Conservation (phyloP, 1,140 invertebrate species). For the Trachymyrmex cornetzi region DNA sequence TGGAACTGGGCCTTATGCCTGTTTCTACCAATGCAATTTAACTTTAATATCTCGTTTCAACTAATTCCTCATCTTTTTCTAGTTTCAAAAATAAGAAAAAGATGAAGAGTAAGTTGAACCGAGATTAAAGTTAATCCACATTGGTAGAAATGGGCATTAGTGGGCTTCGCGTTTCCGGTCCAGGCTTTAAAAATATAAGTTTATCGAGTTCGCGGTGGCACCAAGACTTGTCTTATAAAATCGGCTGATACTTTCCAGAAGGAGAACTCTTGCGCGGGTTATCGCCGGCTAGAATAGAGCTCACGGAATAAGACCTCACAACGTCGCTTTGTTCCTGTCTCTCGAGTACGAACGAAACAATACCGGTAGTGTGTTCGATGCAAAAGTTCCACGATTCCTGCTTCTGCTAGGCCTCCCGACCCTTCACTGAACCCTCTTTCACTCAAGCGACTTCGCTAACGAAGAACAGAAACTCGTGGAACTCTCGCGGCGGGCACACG, state of each 20-base stretch:
- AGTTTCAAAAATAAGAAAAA: too few species aligned
- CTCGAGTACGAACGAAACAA: slow-evolving; percentile 72
- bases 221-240: slow-evolving; percentile 9
- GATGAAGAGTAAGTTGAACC: too few species aligned
- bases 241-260: slow-evolving; percentile 58
- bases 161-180: neutral
- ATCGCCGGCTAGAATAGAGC: slow-evolving; percentile 69
- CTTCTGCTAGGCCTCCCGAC: slow-evolving; percentile 64
- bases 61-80: too few species aligned
- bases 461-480: slow-evolving; percentile 79
- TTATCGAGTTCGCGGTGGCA: neutral
- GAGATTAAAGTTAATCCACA: too few species aligned
- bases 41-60: too few species aligned
- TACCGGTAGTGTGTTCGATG: slow-evolving; percentile 78
- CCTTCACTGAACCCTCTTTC: slow-evolving; percentile 73
- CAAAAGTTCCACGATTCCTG: slow-evolving; percentile 72
- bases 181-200: neutral
- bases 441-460: slow-evolving; percentile 75
- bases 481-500: slow-evolving; percentile 59
- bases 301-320: slow-evolving; percentile 69
- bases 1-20: too few species aligned
- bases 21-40: too few species aligned
- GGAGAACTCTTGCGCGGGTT: slow-evolving; percentile 51
- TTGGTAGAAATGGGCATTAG: too few species aligned
- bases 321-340: slow-evolving; percentile 74